Base-by-base conservation (phyloP, 2,797 vertebrate species). In the Microhierax caerulescens region DNA sequence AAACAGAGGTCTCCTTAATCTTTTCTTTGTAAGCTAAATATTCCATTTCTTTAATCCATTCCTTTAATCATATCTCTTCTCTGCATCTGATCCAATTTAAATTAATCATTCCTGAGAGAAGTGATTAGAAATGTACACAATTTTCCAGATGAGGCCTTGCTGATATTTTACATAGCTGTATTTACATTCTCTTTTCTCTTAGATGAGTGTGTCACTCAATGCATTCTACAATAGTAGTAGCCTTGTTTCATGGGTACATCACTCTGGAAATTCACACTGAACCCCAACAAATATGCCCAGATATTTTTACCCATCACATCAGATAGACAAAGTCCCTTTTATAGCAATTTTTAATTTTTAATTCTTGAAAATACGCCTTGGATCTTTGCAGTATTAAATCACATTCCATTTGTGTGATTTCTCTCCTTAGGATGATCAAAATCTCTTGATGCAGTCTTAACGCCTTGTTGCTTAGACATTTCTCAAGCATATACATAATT, bases 1-100 rank as follows among this genome's bases (percentile, higher is more conserved):
- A 96, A 95, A 82, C 70, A 89, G 41, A 89, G 22, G 2, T 87
- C 32, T 80, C 43, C 65, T 78, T 90, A 91, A 89, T 96, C 70
- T 90, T 86, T 82, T 81, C 32, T 74, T 59, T 74, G 27, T 67
- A 79, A 61, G 17, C 50, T 79, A 92, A 97, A 96, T 72, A 91
- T 81, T 91, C 16, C 7, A 50, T 84, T 92, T 48, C 22, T 74
- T 81, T 85, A 89, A 82, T 79, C 32, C 8, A 50, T 84, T 92
- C 51, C 22, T 74, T 84, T 82, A 89, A 82, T 79, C 32, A 30
- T 72, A 72, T 64, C 6, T 67, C 34, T 84, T 75, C 32, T 68
- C 67, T 78, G 69, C 92, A 78, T 86, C 32, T 51, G 24, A 80
- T 80, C 39, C 24, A 82, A 89, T 87, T 92, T 80, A 93, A 94